phyloP scores from a whole-genome alignment of 2,113 vertebrate species.

The Zootoca vivipara region DNA sequence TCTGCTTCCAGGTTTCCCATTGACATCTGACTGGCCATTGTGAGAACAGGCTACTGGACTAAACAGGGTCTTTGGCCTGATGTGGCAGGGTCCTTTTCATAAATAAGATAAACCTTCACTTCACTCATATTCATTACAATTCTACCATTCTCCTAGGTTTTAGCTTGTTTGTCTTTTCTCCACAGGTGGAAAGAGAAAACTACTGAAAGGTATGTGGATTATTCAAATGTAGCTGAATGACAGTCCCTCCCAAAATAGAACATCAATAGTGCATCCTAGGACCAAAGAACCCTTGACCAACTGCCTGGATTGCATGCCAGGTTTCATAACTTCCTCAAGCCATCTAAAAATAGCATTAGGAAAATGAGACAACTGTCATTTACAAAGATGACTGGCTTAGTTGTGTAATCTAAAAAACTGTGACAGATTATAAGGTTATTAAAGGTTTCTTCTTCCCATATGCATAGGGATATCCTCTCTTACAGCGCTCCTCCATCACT shows the following conservation, averaged over 20 bases:
- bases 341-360: neutral
- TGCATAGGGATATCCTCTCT: neutral
- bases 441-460: neutral
- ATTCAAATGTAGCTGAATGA: neutral
- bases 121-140: neutral
- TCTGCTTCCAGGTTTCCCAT: too few species aligned
- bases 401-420: neutral
- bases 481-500: neutral
- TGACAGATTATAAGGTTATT: neutral
- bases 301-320: neutral
- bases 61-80: too few species aligned
- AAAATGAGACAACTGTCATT: neutral
- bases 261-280: neutral
- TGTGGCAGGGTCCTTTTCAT: neutral
- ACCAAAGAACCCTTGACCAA: neutral
- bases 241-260: neutral
- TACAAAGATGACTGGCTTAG: neutral
- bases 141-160: neutral
- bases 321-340: neutral
- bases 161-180: neutral
- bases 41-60: too few species aligned
- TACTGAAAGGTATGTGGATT: neutral
- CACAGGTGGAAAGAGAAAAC: neutral
- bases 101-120: neutral
- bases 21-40: too few species aligned